Percentiles rank a stretch among this genome's conserved stretches.
Conservation (phyloP, 2,888 invertebrate genomes). For the Pyralis farinalis region DNA sequence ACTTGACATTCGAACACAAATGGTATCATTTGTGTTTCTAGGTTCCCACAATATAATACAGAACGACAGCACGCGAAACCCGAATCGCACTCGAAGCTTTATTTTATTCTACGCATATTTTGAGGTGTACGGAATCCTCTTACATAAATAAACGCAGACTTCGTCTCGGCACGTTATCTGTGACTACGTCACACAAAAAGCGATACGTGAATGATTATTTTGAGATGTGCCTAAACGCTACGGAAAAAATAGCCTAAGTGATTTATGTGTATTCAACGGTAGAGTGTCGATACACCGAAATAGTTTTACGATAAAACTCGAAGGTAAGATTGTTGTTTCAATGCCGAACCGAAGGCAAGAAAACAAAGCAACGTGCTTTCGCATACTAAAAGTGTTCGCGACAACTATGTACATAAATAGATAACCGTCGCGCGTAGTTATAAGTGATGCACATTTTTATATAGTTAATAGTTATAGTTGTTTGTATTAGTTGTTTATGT, state of each 20-base stretch:
- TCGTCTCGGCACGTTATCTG: conserved; percentile 1
- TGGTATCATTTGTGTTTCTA: no score
- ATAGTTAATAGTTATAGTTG: no score
- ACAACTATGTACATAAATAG: no score
- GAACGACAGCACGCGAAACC: no score
- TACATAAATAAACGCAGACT: neutral
- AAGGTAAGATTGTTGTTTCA: conserved; percentile 37
- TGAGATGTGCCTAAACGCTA: conserved; percentile 49
- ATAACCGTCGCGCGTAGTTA: no score
- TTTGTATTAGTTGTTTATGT: no score
- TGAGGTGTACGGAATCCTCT: neutral
- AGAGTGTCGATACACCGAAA: conserved; percentile 48
- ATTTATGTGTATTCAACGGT: conserved; percentile 57
- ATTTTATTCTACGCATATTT: conserved; percentile 1
- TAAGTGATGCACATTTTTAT: no score
- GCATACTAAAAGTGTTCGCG: no score
- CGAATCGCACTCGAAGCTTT: conserved; percentile 8
- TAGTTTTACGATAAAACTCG: conserved; percentile 60
- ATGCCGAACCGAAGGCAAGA: conserved; percentile 17
- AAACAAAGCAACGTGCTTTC: conserved; percentile 23
- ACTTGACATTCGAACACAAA: no score
- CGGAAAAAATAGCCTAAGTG: conserved; percentile 61
- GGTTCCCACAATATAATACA: no score
- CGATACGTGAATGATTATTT: conserved; percentile 56
- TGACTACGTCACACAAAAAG: conserved; percentile 52